A percentile compares a stretch with the other conserved stretches of the same genome.
Evolutionary conservation across 2,888 invertebrate genomes (phyloP).

Genomic region (Diachrysia chrysitis): DNA sequence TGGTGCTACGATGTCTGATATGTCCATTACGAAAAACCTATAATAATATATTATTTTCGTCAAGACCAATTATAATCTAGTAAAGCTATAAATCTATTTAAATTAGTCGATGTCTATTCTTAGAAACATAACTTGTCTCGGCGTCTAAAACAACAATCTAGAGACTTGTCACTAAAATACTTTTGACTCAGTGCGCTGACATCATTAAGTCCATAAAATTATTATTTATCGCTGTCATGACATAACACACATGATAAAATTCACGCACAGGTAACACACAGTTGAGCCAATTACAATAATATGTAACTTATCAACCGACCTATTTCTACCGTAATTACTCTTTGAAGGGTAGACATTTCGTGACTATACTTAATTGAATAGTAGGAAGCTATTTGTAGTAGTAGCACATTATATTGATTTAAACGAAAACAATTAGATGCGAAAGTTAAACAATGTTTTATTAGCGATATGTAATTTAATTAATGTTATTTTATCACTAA

Average conservation of each 20-base stretch:
- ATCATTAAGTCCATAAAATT: background rate
- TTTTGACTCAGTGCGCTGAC: background rate
- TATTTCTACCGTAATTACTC: conserved; percentile 38
- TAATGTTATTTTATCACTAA: conserved; percentile 43
- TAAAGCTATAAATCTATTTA: background rate
- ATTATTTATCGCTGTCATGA: conserved; percentile 8
- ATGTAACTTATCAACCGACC: conserved; percentile 26
- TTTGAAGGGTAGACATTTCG: conserved; percentile 51
- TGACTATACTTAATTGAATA: conserved; percentile 48
- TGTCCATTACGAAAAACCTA: background rate
- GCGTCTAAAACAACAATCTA: background rate
- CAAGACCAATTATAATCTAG: background rate
- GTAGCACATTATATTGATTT: conserved; percentile 27
- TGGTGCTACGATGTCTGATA: background rate
- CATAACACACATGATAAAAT: conserved; percentile 2
- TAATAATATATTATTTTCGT: background rate
- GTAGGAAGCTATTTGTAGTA: conserved; percentile 25
- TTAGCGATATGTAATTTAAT: conserved; percentile 15
- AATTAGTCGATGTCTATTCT: background rate
- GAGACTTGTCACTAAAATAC: background rate
- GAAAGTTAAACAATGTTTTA: conserved; percentile 18
- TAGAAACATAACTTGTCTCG: background rate
- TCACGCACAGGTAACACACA: conserved; percentile 8
- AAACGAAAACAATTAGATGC: conserved; percentile 21
- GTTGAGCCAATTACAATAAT: conserved; percentile 27